Evolutionary conservation across 2,888 invertebrate genomes (phyloP), one percentile per base, ranked within the genome.

Genomic region (Caenorhabditis wallacei): DNA sequence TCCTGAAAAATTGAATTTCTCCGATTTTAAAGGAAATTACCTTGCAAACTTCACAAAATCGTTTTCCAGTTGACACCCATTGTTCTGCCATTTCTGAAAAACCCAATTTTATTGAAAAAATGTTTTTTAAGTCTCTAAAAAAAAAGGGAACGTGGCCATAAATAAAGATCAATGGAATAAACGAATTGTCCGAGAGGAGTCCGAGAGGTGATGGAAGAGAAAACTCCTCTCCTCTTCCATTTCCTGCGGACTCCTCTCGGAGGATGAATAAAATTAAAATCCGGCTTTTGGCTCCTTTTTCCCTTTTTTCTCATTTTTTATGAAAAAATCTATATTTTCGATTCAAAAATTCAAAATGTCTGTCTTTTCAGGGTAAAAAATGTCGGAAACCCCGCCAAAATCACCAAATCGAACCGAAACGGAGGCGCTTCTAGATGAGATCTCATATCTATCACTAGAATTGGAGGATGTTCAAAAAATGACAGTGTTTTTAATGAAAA

Each of bases 1-100:
- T n/a, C n/a, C n/a, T n/a, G n/a, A n/a, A n/a, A n/a, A n/a, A 10
- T 8, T 5, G 30, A 2, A 26, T 4, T 51, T 35, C n/a, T 8
- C 3, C 11, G 8, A 35, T 35, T 54, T 54, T 24, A n/a, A n/a
- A n/a, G 13, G 13, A 43, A 43, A 64, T 3, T 24, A 90, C 89
- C 93, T 98, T 97, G 93, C 98, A 98, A 93, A 97, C 96, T 88
- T 98, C 97, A 92, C 98, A 98, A 93, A 95, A 97, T 93, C 98
- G 97, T 84, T 96, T 95, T 96, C 96, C 91, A 96, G 95, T 26
- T 13, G 98, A 98, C 92, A 97, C 96, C 98, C 98, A 98, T 63
- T 86, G 86, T 18, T 91, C 91, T 10, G 91, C 76, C 91, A 91
- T 91, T 53, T 81, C 53, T 66, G 24, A 53, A 66, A 66, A 53